Conservation (phyloP, 2,797 vertebrate species). For the Xiphophorus birchmanni region DNA sequence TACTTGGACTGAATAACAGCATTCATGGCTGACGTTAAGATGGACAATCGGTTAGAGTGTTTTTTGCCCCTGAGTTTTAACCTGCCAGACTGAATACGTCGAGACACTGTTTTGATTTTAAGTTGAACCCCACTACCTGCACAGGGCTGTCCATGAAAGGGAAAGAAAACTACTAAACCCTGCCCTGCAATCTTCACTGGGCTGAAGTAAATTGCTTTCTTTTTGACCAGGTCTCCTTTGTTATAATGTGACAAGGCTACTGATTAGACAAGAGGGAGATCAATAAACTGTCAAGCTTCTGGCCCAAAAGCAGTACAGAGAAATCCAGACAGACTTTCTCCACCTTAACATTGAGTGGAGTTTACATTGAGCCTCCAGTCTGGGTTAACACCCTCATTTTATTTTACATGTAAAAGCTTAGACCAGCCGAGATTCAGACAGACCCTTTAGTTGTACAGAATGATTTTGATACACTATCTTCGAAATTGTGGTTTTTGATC, state of each 20-base stretch:
- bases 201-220: conserved; percentile 86
- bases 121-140: conserved; percentile 47
- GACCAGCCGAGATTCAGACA: conserved; percentile 22
- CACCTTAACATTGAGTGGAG: conserved; percentile 47
- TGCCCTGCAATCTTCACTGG: conserved; percentile 78
- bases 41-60: conserved; percentile 50
- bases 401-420: conserved; percentile 49
- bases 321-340: conserved; percentile 76
- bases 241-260: conserved; percentile 86
- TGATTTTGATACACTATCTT: conserved; percentile 24
- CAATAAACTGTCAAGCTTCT: conserved; percentile 79
- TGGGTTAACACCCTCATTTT: conserved; percentile 47
- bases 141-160: conserved; percentile 70
- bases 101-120: conserved; percentile 76
- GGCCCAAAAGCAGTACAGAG: conserved; percentile 76
- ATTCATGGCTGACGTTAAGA: conserved; percentile 44
- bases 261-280: conserved; percentile 84
- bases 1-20: conserved; percentile 39
- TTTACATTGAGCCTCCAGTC: conserved; percentile 45
- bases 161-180: conserved; percentile 68
- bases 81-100: conserved; percentile 57
- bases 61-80: conserved; percentile 61
- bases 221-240: conserved; percentile 80
- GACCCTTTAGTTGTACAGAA: conserved; percentile 56
- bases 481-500: not conserved